Conservation (phyloP, 2,888 invertebrate genomes). For the Caenorhabditis doughertyi region DNA sequence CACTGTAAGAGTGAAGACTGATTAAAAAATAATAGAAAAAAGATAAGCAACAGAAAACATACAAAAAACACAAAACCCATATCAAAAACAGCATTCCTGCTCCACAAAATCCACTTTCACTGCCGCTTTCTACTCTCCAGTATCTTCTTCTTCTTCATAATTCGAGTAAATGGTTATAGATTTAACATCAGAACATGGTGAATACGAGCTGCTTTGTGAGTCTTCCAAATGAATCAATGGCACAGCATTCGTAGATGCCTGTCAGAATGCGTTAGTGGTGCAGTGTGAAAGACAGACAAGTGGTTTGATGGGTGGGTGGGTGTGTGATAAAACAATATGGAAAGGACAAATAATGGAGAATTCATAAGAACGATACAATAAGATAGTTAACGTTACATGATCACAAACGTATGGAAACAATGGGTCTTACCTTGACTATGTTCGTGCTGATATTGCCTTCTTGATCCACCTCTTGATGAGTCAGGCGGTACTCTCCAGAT, state of each 20-base stretch:
- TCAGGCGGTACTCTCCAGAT: constrained; percentile 92
- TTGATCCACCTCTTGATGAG: constrained; percentile 93
- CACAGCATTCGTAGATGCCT: constrained; percentile 1
- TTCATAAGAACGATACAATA: neutral
- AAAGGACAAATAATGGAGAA: neutral
- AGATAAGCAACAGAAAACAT: constrained; percentile 13
- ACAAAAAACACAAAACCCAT: constrained; percentile 1
- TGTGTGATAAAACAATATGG: neutral
- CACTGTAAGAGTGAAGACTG: no score
- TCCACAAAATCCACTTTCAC: constrained; percentile 2
- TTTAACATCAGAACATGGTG: constrained; percentile 45
- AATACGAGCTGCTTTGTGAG: constrained; percentile 42
- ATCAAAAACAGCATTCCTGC: neutral
- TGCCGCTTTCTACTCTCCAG: neutral
- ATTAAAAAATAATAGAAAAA: neutral
- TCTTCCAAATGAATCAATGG: constrained; percentile 13
- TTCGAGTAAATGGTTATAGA: constrained; percentile 57
- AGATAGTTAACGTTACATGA: neutral
- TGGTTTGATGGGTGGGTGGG: neutral
- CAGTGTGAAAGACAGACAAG: constrained; percentile 15
- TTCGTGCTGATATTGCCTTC: constrained; percentile 95
- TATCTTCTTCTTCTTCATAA: constrained; percentile 32
- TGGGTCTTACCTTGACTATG: constrained; percentile 88
- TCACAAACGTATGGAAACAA: constrained; percentile 23
- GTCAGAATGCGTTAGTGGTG: constrained; percentile 22